Percentiles rank a stretch among this genome's conserved stretches.
These are phyloP conservation scores for Spilosoma lubricipeda DNA, from an alignment of 2,888 invertebrate species.

Conservation along the genomic window DNA sequence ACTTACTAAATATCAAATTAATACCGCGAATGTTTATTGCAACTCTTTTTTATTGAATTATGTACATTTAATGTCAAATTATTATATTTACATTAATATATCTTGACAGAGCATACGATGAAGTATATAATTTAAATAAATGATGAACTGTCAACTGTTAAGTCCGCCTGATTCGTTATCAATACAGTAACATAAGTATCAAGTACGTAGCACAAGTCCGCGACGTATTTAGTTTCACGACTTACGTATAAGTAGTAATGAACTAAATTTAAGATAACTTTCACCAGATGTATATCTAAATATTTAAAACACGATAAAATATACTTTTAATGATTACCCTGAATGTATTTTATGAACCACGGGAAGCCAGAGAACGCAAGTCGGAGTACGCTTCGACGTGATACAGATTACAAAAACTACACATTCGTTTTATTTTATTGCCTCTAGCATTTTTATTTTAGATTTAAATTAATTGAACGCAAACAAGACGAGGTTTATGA, in stretches of 20 bases:
- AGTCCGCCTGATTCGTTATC: conserved; percentile 32
- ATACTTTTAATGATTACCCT: conserved; percentile 81
- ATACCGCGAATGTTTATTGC: background rate
- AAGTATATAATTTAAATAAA: background rate
- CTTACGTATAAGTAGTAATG: conserved; percentile 65
- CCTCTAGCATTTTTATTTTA: conserved; percentile 73
- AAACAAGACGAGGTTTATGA: conserved; percentile 77
- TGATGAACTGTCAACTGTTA: conserved; percentile 19
- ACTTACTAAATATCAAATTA: background rate
- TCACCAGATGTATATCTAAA: conserved; percentile 84
- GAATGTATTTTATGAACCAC: conserved; percentile 77
- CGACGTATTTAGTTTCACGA: conserved; percentile 75
- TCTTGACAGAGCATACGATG: background rate
- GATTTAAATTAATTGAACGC: conserved; percentile 81
- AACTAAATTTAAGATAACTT: conserved; percentile 80
- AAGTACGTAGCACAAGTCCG: conserved; percentile 35
- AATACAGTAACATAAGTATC: conserved; percentile 36
- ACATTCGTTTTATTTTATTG: conserved; percentile 75
- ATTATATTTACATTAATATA: background rate
- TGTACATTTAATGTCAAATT: too few relatives aligned
- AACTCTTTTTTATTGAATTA: background rate
- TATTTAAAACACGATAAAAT: conserved; percentile 85
- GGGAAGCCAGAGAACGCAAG: conserved; percentile 62
- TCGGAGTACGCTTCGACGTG: conserved; percentile 60
- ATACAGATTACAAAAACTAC: conserved; percentile 80